phyloP scores from a whole-genome alignment of 2,797 vertebrate genomes.

The Triplophysa bombifrons region DNA sequence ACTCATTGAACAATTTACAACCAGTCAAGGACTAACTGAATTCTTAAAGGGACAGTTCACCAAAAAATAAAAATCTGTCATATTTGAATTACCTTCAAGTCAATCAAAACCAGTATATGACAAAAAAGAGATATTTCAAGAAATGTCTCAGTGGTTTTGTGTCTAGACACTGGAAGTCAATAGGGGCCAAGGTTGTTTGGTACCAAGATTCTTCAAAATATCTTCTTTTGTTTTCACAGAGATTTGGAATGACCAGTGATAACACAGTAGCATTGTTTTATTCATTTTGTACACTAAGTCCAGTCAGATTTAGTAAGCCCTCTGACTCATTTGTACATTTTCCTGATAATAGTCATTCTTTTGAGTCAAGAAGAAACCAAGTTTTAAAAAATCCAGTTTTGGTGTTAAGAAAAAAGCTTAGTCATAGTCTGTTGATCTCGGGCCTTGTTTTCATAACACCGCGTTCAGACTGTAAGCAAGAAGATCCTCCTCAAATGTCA shows the following conservation, averaged over 20 bases:
- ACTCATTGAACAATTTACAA: too few relatives aligned
- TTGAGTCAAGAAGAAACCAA: too few relatives aligned
- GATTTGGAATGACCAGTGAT: neutral
- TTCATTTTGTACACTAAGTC: neutral
- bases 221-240: too few relatives aligned
- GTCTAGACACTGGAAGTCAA: too few relatives aligned
- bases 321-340: neutral
- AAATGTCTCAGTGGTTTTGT: too few relatives aligned
- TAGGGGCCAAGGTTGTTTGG: too few relatives aligned
- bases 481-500: slow-evolving; percentile 56
- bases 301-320: neutral
- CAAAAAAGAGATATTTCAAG: too few relatives aligned
- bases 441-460: slow-evolving; percentile 2
- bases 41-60: neutral
- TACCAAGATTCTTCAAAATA: too few relatives aligned
- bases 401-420: neutral
- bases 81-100: too few relatives aligned
- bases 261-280: neutral
- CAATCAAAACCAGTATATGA: too few relatives aligned
- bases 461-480: slow-evolving; percentile 46
- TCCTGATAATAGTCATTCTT: neutral
- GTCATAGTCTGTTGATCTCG: neutral
- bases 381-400: neutral
- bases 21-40: neutral
- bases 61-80: too few relatives aligned